Evolutionary conservation across 2,113 vertebrate species (phyloP).

Genomic region (Colistium nudipinnis): DNA sequence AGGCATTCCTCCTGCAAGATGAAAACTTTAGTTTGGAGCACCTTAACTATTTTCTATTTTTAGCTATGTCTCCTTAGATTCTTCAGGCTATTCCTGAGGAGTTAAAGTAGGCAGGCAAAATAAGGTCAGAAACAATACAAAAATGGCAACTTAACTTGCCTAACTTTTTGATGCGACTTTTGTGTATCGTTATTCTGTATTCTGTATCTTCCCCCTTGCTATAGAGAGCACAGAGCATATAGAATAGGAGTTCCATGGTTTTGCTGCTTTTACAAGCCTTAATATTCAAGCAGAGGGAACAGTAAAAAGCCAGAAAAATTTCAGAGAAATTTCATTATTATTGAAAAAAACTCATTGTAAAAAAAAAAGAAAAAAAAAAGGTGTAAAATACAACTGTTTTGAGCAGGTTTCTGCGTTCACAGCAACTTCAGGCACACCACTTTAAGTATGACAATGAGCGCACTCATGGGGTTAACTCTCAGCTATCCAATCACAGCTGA

Average conservation of each 20-base stretch:
- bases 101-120: too few species aligned
- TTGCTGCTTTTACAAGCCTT: neutral
- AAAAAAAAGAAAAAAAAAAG: neutral
- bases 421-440: neutral
- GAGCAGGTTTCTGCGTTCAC: neutral
- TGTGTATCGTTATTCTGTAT: too few species aligned
- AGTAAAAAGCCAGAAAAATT: too few species aligned
- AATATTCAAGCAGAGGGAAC: neutral
- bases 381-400: neutral
- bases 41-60: conserved; percentile 25
- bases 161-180: too few species aligned
- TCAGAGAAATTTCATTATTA: neutral
- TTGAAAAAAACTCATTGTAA: neutral
- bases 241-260: too few species aligned
- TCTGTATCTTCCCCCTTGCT: too few species aligned
- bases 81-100: too few species aligned
- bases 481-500: neutral
- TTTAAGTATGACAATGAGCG: too few species aligned
- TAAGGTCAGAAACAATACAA: too few species aligned
- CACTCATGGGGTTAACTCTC: neutral
- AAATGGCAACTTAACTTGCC: too few species aligned
- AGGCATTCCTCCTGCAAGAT: conserved; percentile 10
- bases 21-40: conserved; percentile 34
- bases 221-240: too few species aligned
- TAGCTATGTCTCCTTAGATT: neutral